Base-by-base conservation (phyloP, 2,888 invertebrate genomes). In the Pardosa pseudoannulata region DNA sequence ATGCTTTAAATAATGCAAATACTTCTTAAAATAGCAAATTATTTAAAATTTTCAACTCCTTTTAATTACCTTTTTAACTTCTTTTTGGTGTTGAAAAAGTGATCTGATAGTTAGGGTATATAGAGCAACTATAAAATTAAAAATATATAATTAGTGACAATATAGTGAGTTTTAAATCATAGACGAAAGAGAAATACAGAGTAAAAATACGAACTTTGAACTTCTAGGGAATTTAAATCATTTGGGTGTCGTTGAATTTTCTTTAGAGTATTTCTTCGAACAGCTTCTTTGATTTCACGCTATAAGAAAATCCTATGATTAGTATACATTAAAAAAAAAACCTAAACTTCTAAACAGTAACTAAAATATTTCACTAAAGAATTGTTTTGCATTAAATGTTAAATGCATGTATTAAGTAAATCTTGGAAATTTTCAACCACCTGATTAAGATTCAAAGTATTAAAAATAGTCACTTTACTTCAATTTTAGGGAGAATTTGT, bases 81-180 rank as follows among this genome's bases (percentile, higher is more conserved):
- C 31, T 29, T 94, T 93, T 92, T 95, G 93, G 62, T 93, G 91
- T 64, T 94, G 93, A 91, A 96, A 96, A 87, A 95, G 91, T 76
- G 94, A 93, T 79, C 96, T 93, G 88, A 97, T 96, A 19, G 93
- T 92, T 0, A 94, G 94, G 0, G 97, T 97, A 92, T 95, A 93
- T 89, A 92, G 92, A 0, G 96, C 96, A 93, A 97, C 96, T 96
- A 91, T 71, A 93, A 93, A 27, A 81, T 16, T 56, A 64, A 46
- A 2, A 46, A 9, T 46, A 46, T 11, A 46, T 9, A 46, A 46
- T 46, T 16, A 16, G n/a, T 11, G 5, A 16, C 16, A 46, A 46
- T 46, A 11, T 46, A 46, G 7, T 16, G 2, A 46, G 16, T 11
- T 46, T 9, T 2, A 46, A 46, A 46, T 6, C 16, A 46, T 9